phyloP scores from a whole-genome alignment of 37 sponge, comb jelly and placozoan genomes.

The Chondrilla cf. caribensis region DNA sequence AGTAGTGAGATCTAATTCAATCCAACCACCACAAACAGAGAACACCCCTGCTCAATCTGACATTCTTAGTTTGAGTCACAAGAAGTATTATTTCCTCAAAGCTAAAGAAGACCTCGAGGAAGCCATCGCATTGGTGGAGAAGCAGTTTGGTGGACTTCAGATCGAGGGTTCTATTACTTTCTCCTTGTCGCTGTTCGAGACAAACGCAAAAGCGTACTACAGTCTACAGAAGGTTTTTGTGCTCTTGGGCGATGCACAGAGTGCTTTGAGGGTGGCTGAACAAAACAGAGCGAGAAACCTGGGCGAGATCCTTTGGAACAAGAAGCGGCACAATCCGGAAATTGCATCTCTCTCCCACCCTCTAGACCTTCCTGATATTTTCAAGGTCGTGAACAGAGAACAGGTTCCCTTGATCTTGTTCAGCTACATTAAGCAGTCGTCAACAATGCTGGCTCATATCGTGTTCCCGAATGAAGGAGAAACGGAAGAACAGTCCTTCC shows the following conservation, averaged over 20 bases:
- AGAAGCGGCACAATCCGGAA: not conserved
- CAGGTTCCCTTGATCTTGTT: not conserved
- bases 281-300: slow-evolving; percentile 61
- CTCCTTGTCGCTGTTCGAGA: slow-evolving; percentile 67
- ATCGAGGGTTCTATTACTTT: not conserved
- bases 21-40: not conserved
- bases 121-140: not conserved
- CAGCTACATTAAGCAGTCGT: not conserved
- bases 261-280: slow-evolving; percentile 64
- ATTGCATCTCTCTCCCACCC: not conserved
- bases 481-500: not conserved
- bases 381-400: not conserved
- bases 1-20: not conserved
- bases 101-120: not conserved
- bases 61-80: not conserved
- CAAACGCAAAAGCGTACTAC: slow-evolving; percentile 63
- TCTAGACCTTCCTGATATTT: not conserved
- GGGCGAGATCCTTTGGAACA: slow-evolving; percentile 62
- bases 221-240: slow-evolving; percentile 38
- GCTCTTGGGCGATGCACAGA: slow-evolving; percentile 12
- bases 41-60: not conserved
- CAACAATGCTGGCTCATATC: slow-evolving; percentile 3
- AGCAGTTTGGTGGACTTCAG: not conserved
- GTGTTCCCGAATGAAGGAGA: not conserved
- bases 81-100: slow-evolving; percentile 10